Evolutionary conservation across 2,888 invertebrate genomes (phyloP), one percentile per base, ranked within the genome.

Genomic region (Helobdella robusta): DNA sequence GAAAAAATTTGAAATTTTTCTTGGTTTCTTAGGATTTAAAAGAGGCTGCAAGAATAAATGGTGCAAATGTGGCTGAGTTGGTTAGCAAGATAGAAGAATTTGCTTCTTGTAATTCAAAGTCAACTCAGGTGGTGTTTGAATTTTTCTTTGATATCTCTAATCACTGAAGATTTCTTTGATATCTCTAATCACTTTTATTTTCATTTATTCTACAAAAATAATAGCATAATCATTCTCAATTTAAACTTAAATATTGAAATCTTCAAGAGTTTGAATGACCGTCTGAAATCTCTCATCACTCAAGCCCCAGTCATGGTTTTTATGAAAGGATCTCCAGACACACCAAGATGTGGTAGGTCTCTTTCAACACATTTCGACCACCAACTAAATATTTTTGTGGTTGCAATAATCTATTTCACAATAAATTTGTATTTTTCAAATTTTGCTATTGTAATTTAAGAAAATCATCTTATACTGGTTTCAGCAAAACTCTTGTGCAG

Each of bases 401-500:
- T 56, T 56, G 23, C 32, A 30, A 30, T n/a, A 40, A n/a, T 40
- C n/a, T 15, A 15, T 40, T 40, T 40, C 11, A 40, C n/a, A n/a
- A n/a, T n/a, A n/a, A n/a, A n/a, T n/a, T n/a, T n/a, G n/a, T n/a
- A n/a, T n/a, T n/a, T 58, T 58, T 52, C 20, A 20, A n/a, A 50
- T 28, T n/a, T 62, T 28, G 20, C 23, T 64, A 1, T 6, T 62
- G 70, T 82, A 83, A 20, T 84, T 84, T 72, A 83, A 83, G 84
- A 86, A 74, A 62, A 87, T 88, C 25, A 48, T 52, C 30, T 20
- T 54, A n/a, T 30, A 3, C 23, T 86, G 89, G 82, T 36, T 84
- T 84, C 73, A 83, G 83, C 84, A 86, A 74, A 65, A 87, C 89
- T 70, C 85, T 90, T 23, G 84, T 91, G 70, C 85, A 85, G 68